Conservation (phyloP, 2,888 invertebrate genomes). For the Pegoplata infirma region DNA sequence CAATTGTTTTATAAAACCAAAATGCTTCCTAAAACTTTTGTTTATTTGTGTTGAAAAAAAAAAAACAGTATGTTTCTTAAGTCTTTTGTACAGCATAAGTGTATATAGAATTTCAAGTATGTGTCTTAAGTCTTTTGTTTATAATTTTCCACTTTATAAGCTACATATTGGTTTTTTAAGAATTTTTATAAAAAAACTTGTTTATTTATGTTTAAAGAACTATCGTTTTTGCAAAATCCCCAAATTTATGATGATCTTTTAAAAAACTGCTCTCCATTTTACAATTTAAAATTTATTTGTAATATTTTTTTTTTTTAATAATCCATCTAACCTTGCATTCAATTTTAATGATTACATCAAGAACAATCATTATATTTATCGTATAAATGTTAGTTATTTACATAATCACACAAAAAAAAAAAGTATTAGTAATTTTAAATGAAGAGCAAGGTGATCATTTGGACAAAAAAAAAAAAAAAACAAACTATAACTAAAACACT, state of each 20-base stretch:
- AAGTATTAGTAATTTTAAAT: conserved; percentile 58
- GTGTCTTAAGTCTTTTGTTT: not conserved
- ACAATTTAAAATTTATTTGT: conserved; percentile 6
- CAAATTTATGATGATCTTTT: not conserved
- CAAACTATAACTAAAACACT: not conserved
- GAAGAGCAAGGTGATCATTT: conserved; percentile 59
- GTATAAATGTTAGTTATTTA: conserved; percentile 34
- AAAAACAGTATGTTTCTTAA: not conserved
- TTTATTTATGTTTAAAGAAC: no score
- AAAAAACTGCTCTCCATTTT: not conserved
- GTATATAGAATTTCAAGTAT: not conserved
- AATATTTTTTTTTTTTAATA: conserved; percentile 19
- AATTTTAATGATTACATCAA: conserved; percentile 55
- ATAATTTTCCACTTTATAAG: not conserved
- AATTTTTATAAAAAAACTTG: not conserved
- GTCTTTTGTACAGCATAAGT: not conserved
- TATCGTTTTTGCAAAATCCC: no score
- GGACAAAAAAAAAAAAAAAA: conserved; percentile 8
- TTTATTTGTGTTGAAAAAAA: no score
- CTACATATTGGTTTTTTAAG: not conserved
- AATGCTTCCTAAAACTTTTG: no score
- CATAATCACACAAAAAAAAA: conserved; percentile 34
- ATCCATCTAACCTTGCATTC: conserved; percentile 54
- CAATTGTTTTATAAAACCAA: no score
- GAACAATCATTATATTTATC: conserved; percentile 30